Evolutionary conservation across 2,797 vertebrate species (phyloP).

Genomic region (Catamblyrhynchus diadema): DNA sequence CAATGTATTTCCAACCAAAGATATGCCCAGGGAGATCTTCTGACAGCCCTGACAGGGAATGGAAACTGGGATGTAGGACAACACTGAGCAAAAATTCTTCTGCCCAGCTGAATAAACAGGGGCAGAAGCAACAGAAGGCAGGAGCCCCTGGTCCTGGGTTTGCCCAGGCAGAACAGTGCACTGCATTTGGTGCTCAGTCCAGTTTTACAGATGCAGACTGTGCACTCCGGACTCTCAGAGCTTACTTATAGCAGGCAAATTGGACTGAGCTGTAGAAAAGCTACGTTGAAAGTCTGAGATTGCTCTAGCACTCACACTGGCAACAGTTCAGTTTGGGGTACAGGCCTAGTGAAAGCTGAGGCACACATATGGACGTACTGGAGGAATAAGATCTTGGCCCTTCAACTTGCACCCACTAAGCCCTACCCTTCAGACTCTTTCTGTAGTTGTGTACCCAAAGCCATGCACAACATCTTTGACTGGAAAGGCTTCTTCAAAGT

Average conservation of each 20-base stretch:
- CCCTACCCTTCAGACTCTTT: neutral
- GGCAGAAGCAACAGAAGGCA: neutral
- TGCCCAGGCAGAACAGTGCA: neutral
- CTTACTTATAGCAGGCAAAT: neutral
- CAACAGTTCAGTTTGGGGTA: neutral
- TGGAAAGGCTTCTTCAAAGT: neutral
- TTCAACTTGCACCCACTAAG: neutral
- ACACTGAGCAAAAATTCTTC: neutral
- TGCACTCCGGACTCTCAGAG: neutral
- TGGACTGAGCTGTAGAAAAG: neutral
- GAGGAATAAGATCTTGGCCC: neutral
- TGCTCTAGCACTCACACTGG: neutral
- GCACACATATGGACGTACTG: fast-evolving
- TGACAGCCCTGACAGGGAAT: neutral
- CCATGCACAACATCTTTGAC: neutral
- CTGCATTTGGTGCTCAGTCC: neutral
- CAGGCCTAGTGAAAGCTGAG: neutral
- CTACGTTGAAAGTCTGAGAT: neutral
- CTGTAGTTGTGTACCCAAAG: neutral
- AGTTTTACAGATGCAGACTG: neutral
- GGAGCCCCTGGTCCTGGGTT: neutral
- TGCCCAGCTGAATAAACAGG: neutral
- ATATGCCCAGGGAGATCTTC: neutral
- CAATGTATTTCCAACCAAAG: neutral
- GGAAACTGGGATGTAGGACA: neutral